Percentiles rank a stretch among this genome's conserved stretches.
phyloP scores from a whole-genome alignment of 2,113 vertebrate genomes.

The Brachypodius melanocephalos region DNA sequence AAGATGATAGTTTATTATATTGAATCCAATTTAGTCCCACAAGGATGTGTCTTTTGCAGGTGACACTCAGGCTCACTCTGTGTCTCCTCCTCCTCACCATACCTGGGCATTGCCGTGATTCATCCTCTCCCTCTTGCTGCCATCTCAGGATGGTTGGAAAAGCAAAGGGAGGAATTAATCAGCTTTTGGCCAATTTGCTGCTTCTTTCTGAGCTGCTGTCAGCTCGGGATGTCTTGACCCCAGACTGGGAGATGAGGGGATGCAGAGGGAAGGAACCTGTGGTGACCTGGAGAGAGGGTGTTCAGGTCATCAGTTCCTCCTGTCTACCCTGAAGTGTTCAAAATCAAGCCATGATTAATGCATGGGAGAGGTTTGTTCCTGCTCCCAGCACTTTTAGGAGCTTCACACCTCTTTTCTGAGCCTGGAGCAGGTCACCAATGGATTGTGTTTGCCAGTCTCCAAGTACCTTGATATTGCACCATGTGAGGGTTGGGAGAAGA shows the following conservation, averaged over 20 bases:
- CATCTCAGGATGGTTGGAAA: neutral
- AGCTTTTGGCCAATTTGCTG: neutral
- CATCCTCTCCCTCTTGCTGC: neutral
- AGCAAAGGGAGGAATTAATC: neutral
- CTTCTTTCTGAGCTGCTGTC: neutral
- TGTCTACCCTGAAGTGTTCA: neutral
- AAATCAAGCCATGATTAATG: neutral
- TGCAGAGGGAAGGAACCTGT: neutral
- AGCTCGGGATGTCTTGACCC: neutral
- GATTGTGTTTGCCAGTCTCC: neutral
- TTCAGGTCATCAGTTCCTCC: neutral
- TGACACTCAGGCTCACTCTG: neutral
- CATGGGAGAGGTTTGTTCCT: neutral
- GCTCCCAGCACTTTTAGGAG: neutral
- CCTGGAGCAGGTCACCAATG: neutral
- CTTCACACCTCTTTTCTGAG: neutral
- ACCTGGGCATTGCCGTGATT: neutral
- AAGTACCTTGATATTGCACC: too few species aligned
- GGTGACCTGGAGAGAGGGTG: neutral
- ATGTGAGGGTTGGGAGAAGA: neutral
- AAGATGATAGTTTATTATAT: conserved; percentile 75
- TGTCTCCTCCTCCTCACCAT: neutral
- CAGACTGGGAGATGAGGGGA: neutral
- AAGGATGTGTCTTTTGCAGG: conserved; percentile 38
- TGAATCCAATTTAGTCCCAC: conserved; percentile 62